Evolutionary conservation across 30 jellyfish, hydroid and myxozoan genomes (phyloP).

Genomic region (Chironex yamaguchii): DNA sequence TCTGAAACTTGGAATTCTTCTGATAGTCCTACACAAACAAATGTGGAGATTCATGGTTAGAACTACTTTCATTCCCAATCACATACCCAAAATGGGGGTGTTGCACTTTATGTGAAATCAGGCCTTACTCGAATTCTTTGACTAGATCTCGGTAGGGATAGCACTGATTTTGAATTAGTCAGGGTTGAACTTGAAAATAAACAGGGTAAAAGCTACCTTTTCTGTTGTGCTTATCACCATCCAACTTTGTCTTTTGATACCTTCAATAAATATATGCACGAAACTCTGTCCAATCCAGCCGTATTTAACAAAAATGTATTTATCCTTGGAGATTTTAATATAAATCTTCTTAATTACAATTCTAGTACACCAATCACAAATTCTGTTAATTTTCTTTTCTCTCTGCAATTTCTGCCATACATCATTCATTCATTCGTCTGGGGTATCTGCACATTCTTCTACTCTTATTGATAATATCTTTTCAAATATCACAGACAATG

Average conservation of each 20-base stretch:
- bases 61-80: not conserved
- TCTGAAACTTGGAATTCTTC: conserved; percentile 19
- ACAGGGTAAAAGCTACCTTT: not conserved
- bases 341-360: too few species aligned
- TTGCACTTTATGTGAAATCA: not conserved
- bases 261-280: not conserved
- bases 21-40: not conserved
- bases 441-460: conserved; percentile 62
- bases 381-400: conserved; percentile 38
- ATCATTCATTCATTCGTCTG: conserved; percentile 53
- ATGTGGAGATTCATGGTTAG: conserved; percentile 2
- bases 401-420: conserved; percentile 55
- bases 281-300: conserved; percentile 17
- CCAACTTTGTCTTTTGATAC: not conserved
- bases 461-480: conserved; percentile 60
- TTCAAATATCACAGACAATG: too few species aligned
- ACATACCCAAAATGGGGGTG: not conserved
- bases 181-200: not conserved
- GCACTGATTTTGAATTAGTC: not conserved
- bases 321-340: too few species aligned
- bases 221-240: not conserved
- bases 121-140: not conserved
- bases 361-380: not conserved
- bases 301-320: not conserved
- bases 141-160: not conserved